These are phyloP conservation scores for Brachyistius frenatus DNA, from an alignment of 2,113 vertebrate species.

Conservation along the genomic window DNA sequence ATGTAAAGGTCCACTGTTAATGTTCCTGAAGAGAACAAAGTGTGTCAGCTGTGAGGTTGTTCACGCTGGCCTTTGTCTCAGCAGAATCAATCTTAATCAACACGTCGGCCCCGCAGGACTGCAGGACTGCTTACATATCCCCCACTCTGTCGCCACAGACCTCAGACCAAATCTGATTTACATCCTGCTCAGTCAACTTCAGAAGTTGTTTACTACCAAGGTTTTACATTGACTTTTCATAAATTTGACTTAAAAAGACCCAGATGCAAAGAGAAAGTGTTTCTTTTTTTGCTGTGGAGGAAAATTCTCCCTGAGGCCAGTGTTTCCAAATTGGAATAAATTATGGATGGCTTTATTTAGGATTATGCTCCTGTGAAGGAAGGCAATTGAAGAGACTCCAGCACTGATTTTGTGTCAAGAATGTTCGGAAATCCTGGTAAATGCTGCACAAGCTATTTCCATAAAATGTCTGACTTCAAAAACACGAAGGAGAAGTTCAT, in stretches of 20 bases:
- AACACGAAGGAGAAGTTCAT: neutral
- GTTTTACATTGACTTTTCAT: constrained; percentile 49
- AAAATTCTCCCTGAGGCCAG: constrained; percentile 47
- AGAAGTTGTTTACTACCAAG: constrained; percentile 47
- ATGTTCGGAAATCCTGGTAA: constrained; percentile 24
- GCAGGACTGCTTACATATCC: constrained; percentile 11
- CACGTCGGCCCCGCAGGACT: neutral
- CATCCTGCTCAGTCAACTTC: constrained; percentile 54
- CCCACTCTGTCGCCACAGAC: constrained; percentile 7
- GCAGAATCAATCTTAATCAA: constrained; percentile 48
- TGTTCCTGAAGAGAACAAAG: neutral
- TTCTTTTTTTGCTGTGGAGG: constrained; percentile 18
- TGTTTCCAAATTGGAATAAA: constrained; percentile 55
- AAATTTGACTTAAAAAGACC: constrained; percentile 42
- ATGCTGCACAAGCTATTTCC: constrained; percentile 16
- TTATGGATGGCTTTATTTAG: constrained; percentile 49
- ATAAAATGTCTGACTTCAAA: constrained; percentile 18
- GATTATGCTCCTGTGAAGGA: constrained; percentile 38
- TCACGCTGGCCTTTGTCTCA: constrained; percentile 47
- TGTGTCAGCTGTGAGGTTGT: constrained; percentile 28
- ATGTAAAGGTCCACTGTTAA: neutral
- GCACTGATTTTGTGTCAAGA: constrained; percentile 34
- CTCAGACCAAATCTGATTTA: constrained; percentile 37
- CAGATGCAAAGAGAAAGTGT: constrained; percentile 33
- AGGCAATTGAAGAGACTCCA: constrained; percentile 42